Conservation (phyloP, 2,113 vertebrate species). For the Ophthalmolycus amberensis region DNA sequence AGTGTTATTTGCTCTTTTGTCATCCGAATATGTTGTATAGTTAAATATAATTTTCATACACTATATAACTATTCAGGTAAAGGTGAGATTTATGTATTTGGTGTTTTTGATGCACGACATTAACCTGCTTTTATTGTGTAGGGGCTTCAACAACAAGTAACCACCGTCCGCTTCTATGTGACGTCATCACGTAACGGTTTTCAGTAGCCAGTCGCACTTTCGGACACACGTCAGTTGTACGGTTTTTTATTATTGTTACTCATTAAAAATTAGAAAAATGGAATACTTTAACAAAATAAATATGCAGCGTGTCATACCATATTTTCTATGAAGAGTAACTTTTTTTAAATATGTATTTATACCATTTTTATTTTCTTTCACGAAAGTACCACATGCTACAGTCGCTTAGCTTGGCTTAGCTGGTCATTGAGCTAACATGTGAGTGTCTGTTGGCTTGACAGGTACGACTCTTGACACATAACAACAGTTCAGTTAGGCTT, state of each 20-base stretch:
- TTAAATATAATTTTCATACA: background rate
- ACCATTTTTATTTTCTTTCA: background rate
- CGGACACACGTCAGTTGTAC: background rate
- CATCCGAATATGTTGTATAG: background rate
- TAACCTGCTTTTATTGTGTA: conserved; percentile 36
- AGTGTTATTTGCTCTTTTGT: background rate
- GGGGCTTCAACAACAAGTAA: background rate
- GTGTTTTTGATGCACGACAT: background rate
- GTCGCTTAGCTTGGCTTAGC: background rate
- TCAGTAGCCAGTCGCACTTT: conserved; percentile 47
- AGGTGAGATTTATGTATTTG: background rate
- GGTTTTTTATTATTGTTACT: background rate
- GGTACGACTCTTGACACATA: background rate
- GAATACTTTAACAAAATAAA: rapidly evolving
- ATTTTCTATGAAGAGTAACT: background rate
- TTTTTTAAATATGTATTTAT: background rate
- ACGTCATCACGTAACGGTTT: background rate
- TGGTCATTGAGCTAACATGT: conserved; percentile 52
- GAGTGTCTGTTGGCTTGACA: background rate
- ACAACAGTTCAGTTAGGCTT: background rate
- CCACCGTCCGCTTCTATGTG: background rate
- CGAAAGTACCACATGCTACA: conserved; percentile 42
- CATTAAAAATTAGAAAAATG: background rate
- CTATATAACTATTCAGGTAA: background rate
- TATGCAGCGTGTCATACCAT: rapidly evolving